Conservation (phyloP, 2,113 vertebrate species). For the Leuciscus idus region DNA sequence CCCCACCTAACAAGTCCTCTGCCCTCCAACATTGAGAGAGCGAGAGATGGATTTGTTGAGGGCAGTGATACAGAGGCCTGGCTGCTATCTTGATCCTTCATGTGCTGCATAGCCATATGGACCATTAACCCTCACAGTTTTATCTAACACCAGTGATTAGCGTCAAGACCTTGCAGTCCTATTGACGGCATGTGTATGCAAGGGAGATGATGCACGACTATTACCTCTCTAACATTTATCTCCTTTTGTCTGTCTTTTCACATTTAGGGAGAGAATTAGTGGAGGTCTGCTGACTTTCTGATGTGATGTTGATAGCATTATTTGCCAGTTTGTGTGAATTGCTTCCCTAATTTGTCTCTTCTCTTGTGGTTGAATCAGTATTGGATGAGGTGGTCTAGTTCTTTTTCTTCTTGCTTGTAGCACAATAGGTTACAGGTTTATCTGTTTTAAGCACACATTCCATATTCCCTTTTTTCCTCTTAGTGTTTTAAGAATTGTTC, state of each 20-base stretch:
- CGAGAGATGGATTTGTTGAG: slow-evolving; percentile 59
- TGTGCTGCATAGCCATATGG: slow-evolving; percentile 68
- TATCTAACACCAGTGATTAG: slow-evolving; percentile 81
- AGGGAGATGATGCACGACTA: slow-evolving; percentile 32
- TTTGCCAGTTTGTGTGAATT: slow-evolving; percentile 58
- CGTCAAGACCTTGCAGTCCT: slow-evolving; percentile 75
- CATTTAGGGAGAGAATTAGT: slow-evolving; percentile 28
- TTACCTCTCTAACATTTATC: slow-evolving; percentile 43
- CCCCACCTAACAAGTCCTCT: slow-evolving; percentile 46
- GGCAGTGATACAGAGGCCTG: slow-evolving; percentile 68
- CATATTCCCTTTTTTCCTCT: not conserved
- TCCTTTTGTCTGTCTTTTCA: slow-evolving; percentile 45
- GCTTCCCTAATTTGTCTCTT: slow-evolving; percentile 43
- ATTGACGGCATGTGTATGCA: slow-evolving; percentile 65
- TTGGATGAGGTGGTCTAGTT: not conserved
- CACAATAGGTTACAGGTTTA: slow-evolving; percentile 13
- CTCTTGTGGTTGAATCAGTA: slow-evolving; percentile 19
- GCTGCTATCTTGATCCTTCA: slow-evolving; percentile 79
- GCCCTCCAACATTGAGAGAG: slow-evolving; percentile 42
- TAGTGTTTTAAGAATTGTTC: not conserved
- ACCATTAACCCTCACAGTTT: slow-evolving; percentile 80
- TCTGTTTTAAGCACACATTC: not conserved
- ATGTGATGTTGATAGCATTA: slow-evolving; percentile 72
- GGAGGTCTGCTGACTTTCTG: slow-evolving; percentile 73
- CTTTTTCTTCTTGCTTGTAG: not conserved